Evolutionary conservation across 2,113 vertebrate genomes (phyloP), one percentile per base, ranked within the genome.

Genomic region (Elephas maximus): DNA sequence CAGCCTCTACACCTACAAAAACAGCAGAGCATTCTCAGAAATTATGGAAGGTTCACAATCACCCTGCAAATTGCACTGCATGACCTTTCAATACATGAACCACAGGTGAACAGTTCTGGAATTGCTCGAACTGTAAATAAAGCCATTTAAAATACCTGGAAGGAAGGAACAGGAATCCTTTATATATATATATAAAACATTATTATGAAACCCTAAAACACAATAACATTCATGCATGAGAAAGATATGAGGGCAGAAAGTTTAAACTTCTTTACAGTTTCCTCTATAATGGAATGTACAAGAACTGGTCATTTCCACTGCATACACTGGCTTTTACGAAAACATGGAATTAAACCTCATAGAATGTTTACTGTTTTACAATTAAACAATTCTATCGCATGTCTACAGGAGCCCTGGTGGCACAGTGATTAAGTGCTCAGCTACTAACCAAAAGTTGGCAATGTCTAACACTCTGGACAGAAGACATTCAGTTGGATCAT

Each of bases 21-120:
- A 62, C 21, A 92, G 69, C 87, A 94, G 65, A 79, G 17, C 51
- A 45, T 88, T 84, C 82, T 83, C 21, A 62, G 85, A 95, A 89
- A 69, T 73, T 69, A 62, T 0, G n/a, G 71, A 65, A 90, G n/a
- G 44, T 88, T 74, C 51, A 60, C 9, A 73, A 28, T 85, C 73
- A 90, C 60, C n/a, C 80, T 48, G 17, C 45, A 96, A 87, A 44
- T 53, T 51, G 26, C 37, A 7, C 10, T 57, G 45, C 60, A 48
- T 63, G 79, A 71, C 0, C 65, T 87, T 60, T 87, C 80, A 74
- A 44, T 90, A 30, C 7, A 28, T 48, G 26, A 93, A 85, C n/a
- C 12, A 45, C 78, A 45, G 67, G 48, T 88, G n/a, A 91, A 24
- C 26, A 48, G 45, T 77, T 89, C 44, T 30, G 11, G 63, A 97